Conservation (phyloP, 2,888 invertebrate species). For the Capitulum mitella region DNA sequence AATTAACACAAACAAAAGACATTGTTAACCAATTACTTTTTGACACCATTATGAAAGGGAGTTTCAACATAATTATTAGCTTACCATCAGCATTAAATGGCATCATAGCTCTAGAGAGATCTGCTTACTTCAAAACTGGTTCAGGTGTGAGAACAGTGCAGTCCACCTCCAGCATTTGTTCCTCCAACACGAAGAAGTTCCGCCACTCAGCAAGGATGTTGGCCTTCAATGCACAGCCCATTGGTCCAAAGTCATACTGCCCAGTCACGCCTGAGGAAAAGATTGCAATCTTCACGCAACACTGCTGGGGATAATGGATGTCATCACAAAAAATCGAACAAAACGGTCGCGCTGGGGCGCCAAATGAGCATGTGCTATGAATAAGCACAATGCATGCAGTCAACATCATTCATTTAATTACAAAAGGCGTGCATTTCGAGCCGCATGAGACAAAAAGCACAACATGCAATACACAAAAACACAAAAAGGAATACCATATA, state of each 20-base stretch:
- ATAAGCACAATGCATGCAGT: no score
- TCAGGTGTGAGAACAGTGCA: constrained; percentile 97
- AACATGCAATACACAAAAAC: constrained; percentile 17
- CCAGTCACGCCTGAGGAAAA: constrained; percentile 53
- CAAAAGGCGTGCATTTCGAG: neutral
- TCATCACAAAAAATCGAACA: neutral
- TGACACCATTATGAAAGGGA: no score
- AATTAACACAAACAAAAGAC: no score
- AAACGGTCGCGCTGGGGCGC: neutral
- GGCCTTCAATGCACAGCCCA: constrained; percentile 97
- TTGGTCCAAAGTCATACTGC: constrained; percentile 97
- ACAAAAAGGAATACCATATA: neutral
- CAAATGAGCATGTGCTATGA: no score
- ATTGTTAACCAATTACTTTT: no score
- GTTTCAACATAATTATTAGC: no score
- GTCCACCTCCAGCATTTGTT: constrained; percentile 98
- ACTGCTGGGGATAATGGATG: no score
- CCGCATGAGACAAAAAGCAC: neutral
- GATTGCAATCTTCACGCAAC: neutral
- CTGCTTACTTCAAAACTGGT: constrained; percentile 70
- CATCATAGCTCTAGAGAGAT: neutral
- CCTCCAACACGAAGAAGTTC: constrained; percentile 91
- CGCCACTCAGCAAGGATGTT: constrained; percentile 92
- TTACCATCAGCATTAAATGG: no score
- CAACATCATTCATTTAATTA: no score